Percentiles rank a stretch among this genome's conserved stretches.
Conservation (phyloP, 2,797 vertebrate species). For the Synaphobranchus kaupii region DNA sequence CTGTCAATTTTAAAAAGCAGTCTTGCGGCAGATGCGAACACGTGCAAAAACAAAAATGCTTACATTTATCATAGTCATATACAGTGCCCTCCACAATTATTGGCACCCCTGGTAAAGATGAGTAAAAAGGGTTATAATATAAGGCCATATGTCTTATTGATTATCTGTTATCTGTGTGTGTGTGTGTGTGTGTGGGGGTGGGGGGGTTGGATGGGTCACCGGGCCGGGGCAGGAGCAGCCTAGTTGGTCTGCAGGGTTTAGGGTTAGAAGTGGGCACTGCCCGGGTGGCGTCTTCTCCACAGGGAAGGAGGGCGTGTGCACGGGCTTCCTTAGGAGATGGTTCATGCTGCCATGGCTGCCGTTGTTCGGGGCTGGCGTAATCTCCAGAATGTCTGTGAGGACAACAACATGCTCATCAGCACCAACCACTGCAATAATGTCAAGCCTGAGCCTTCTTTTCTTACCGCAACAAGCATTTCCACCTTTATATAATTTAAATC, state of each 20-base stretch:
- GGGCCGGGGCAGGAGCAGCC: conserved; percentile 61
- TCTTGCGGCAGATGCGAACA: neutral
- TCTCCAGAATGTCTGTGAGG: conserved; percentile 68
- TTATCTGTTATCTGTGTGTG: neutral
- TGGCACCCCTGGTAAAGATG: too few relatives aligned
- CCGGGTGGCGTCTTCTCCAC: conserved; percentile 53
- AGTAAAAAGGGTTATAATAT: too few relatives aligned
- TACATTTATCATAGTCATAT: neutral
- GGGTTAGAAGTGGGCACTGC: conserved; percentile 54
- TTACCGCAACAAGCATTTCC: too few relatives aligned
- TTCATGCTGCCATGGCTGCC: conserved; percentile 80
- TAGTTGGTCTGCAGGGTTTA: conserved; percentile 53
- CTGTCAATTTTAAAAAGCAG: neutral
- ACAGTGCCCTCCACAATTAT: too few relatives aligned
- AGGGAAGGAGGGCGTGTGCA: conserved; percentile 49
- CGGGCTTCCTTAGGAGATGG: conserved; percentile 65
- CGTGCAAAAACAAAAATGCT: neutral
- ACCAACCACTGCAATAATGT: neutral
- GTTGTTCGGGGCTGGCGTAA: conserved; percentile 71
- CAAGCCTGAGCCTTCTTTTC: too few relatives aligned
- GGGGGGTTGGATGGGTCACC: conserved; percentile 51
- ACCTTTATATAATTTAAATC: too few relatives aligned
- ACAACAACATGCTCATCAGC: neutral
- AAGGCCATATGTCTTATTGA: neutral
- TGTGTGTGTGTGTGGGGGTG: conserved; percentile 5